A percentile compares a stretch with the other conserved stretches of the same genome.
phyloP scores from a whole-genome alignment of 2,888 invertebrate genomes.

The Phyllotreta cruciferae region DNA sequence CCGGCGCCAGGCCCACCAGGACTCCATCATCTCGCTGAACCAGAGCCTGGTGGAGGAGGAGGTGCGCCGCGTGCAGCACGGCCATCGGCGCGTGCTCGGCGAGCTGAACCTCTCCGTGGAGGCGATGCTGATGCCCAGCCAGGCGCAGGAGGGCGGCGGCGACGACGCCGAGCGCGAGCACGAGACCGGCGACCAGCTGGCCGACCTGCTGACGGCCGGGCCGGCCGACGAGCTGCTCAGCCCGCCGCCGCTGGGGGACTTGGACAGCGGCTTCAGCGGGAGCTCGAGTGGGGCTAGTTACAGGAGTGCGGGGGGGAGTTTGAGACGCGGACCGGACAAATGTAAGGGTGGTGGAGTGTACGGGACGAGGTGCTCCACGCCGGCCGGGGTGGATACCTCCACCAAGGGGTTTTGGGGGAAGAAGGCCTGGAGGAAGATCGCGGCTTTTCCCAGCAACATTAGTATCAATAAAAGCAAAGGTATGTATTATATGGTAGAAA shows the following conservation, averaged over 20 bases:
- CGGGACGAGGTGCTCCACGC: conserved; percentile 44
- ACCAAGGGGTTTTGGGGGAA: conserved; percentile 73
- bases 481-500: too few species aligned
- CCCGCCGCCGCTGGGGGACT: conserved; percentile 69
- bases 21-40: conserved; percentile 71
- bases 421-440: conserved; percentile 80
- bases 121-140: conserved; percentile 88
- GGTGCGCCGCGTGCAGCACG: conserved; percentile 81
- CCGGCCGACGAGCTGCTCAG: conserved; percentile 77
- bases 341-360: conserved; percentile 55
- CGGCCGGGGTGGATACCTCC: conserved; percentile 32
- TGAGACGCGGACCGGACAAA: conserved; percentile 60
- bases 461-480: conserved; percentile 72
- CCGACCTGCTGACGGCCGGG: conserved; percentile 65
- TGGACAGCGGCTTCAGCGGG: conserved; percentile 85
- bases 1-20: conserved; percentile 42
- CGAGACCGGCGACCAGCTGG: conserved; percentile 68
- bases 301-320: conserved; percentile 67
- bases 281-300: conserved; percentile 85
- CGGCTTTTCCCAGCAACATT: conserved; percentile 75
- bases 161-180: conserved; percentile 70
- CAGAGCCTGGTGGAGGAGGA: conserved; percentile 83
- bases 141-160: conserved; percentile 64
- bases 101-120: conserved; percentile 86
- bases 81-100: conserved; percentile 82